Conservation (phyloP, 1,140 invertebrate genomes). For the Zaprionus vittiger region DNA sequence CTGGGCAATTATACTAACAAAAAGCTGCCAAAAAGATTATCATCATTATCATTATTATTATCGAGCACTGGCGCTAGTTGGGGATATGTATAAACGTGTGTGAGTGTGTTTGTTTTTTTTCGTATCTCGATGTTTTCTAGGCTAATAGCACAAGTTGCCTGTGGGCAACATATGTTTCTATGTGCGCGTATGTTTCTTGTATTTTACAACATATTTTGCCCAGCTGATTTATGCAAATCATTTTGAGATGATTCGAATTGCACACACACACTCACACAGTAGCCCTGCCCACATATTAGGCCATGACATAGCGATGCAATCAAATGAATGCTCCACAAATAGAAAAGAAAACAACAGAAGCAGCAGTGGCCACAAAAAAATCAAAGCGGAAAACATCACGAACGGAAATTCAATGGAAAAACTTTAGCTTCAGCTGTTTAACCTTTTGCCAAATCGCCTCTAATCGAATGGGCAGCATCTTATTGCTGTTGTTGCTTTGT, state of each 20-base stretch:
- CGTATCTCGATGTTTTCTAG: conserved; percentile 57
- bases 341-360: conserved; percentile 13
- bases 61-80: conserved; percentile 34
- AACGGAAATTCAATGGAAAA: conserved; percentile 78
- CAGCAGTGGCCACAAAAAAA: conserved; percentile 33
- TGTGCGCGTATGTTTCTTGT: background rate
- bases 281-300: conserved; percentile 40
- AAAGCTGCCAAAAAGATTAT: conserved; percentile 72
- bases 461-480: conserved; percentile 77
- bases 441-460: conserved; percentile 77
- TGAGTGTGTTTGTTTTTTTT: background rate
- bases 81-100: conserved; percentile 23
- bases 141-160: conserved; percentile 72
- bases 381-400: conserved; percentile 67
- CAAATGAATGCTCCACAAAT: conserved; percentile 38
- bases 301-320: conserved; percentile 71
- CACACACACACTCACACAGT: conserved; percentile 30
- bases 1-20: conserved; percentile 69
- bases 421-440: conserved; percentile 64
- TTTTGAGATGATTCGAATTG: conserved; percentile 49
- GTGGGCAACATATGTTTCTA: conserved; percentile 27
- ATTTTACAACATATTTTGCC: background rate
- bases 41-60: conserved; percentile 55
- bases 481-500: conserved; percentile 30
- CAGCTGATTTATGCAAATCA: conserved; percentile 71